Evolutionary conservation across 92 coral and sea anemone species (phyloP).

Genomic region (Zoanthus solanderi): DNA sequence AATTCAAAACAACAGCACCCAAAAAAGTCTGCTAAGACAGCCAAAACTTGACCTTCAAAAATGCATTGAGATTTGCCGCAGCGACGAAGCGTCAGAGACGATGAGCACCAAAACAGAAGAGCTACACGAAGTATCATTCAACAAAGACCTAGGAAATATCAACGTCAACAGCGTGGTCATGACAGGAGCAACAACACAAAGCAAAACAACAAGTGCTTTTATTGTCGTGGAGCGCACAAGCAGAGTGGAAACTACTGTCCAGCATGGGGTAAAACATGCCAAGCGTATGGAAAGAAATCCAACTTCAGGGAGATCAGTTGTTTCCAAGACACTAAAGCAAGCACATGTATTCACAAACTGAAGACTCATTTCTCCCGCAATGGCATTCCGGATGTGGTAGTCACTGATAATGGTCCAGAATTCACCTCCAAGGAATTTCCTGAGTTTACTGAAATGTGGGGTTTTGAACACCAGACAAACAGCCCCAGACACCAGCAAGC

Average conservation of each 20-base stretch:
- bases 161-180: background rate
- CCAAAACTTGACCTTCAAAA: constrained; percentile 42
- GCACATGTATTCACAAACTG: constrained; percentile 63
- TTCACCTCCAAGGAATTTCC: constrained; percentile 60
- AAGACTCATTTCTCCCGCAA: constrained; percentile 71
- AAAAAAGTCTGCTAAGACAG: constrained; percentile 23
- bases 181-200: constrained; percentile 32
- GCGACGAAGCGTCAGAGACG: constrained; percentile 33
- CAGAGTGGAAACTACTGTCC: constrained; percentile 48
- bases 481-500: constrained; percentile 74
- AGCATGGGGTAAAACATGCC: constrained; percentile 48
- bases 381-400: constrained; percentile 66
- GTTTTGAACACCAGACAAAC: constrained; percentile 61
- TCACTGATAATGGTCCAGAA: constrained; percentile 51
- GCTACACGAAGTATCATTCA: constrained; percentile 21
- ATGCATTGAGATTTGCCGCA: constrained; percentile 39
- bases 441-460: constrained; percentile 60
- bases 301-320: constrained; percentile 70
- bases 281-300: constrained; percentile 43
- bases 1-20: constrained; percentile 8
- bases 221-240: constrained; percentile 58
- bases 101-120: constrained; percentile 45
- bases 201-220: constrained; percentile 23
- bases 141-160: background rate
- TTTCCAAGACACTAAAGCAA: constrained; percentile 59